Conservation (phyloP, 2,113 vertebrate species). For the Callochromis pleurospilus region DNA sequence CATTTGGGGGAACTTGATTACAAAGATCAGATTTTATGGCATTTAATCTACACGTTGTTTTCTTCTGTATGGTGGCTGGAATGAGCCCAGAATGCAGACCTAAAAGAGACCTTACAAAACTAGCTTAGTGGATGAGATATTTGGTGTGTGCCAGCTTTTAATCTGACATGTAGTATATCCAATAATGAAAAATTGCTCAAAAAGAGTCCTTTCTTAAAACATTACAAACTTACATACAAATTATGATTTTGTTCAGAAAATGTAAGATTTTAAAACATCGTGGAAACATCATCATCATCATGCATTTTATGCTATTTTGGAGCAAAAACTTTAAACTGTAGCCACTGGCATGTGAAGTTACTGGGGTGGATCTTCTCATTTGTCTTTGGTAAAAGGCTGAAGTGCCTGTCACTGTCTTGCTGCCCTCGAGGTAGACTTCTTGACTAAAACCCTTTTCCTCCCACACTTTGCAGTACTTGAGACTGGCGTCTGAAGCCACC, state of each 20-base stretch:
- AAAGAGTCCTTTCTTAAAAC: neutral
- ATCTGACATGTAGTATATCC: neutral
- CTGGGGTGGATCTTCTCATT: slow-evolving; percentile 7
- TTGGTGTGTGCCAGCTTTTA: neutral
- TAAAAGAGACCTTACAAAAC: neutral
- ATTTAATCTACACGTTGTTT: neutral
- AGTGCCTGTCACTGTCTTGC: slow-evolving; percentile 35
- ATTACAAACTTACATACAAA: neutral
- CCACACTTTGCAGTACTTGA: slow-evolving; percentile 38
- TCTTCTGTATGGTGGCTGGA: neutral
- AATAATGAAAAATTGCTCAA: neutral
- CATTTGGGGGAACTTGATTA: neutral
- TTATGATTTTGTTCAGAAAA: neutral
- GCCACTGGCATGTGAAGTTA: neutral
- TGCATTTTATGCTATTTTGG: neutral
- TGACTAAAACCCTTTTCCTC: slow-evolving; percentile 17
- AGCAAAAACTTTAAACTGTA: neutral
- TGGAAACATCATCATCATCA: neutral
- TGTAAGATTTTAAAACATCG: neutral
- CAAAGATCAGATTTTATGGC: neutral
- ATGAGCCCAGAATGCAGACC: neutral
- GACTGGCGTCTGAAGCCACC: slow-evolving; percentile 50
- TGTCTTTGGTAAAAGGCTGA: slow-evolving; percentile 32
- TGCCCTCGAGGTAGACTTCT: slow-evolving; percentile 33
- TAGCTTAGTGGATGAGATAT: neutral